Evolutionary conservation across 1,140 invertebrate species (phyloP), one percentile per base, ranked within the genome.

Genomic region (Sitophilus oryzae): DNA sequence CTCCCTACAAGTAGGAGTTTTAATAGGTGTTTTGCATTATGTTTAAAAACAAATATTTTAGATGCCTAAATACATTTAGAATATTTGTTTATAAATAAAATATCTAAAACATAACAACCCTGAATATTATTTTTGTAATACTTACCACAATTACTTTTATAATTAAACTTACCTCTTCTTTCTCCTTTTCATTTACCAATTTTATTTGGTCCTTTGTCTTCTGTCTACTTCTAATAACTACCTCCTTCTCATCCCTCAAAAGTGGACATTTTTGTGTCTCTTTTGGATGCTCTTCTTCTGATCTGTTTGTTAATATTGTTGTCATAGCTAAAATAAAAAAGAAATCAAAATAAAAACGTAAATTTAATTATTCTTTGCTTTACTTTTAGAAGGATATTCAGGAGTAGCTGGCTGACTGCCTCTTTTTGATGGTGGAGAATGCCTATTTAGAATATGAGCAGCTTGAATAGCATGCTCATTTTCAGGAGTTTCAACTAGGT

Each of bases 381-480:
- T 52, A 57, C 55, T 25, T 53, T 56, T 60, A 38, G 23, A 45
- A 37, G 25, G 47, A 45, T 66, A 79, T 75, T 78, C 77, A 2
- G 76, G 74, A 1, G 73, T 74, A 55, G 63, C 66, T 38, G 66
- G 68, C 34, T 69, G 62, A 8, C 59, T 62, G 20, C 63, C 60
- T 56, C 65, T 61, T 10, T 61, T 61, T 46, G 66, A 70, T 14
- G 55, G 52, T n/a, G 65, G 63, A 18, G 61, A 64, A 56, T 75
- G 80, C 65, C 82, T 77, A 69, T 85, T 86, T 52, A 86, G 69
- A 35, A 79, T 76, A 71, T 84, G 82, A 0, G 82, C 82, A 3
- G 83, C 83, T 77, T 85, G 76, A 35, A 71, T 66, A 5, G 71
- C 63, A 37, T 62, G 53, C 55, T 74, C 73, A 25, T 65, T 73